phyloP scores from a whole-genome alignment of 2,888 invertebrate species.

The Meiosimyza decipiens region DNA sequence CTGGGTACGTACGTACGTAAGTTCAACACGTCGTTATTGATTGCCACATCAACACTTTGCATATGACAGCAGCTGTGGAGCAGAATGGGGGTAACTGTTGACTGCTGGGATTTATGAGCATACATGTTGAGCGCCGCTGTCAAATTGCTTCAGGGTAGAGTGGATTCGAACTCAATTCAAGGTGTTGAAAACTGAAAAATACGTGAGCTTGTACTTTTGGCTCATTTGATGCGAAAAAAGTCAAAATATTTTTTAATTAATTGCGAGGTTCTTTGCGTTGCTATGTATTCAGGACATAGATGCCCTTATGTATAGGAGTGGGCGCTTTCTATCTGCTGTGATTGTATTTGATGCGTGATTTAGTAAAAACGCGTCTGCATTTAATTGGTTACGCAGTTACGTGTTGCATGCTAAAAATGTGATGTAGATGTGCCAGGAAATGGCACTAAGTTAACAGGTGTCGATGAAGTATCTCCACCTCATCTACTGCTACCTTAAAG shows the following conservation, averaged over 20 bases:
- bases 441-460: too few relatives aligned
- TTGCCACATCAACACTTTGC: conserved; percentile 35
- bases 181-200: too few relatives aligned
- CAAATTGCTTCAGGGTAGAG: background rate
- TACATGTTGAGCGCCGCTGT: background rate
- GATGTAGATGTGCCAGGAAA: too few relatives aligned
- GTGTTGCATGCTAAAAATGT: background rate
- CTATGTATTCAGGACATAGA: background rate
- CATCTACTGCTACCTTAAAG: too few relatives aligned
- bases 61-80: conserved; percentile 37
- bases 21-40: conserved; percentile 35
- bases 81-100: background rate
- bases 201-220: too few relatives aligned
- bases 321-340: background rate
- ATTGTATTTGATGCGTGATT: too few relatives aligned
- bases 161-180: too few relatives aligned
- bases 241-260: conserved; percentile 14
- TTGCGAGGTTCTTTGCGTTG: background rate
- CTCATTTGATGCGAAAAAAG: background rate
- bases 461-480: too few relatives aligned
- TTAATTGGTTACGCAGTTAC: background rate
- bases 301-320: background rate
- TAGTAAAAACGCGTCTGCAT: background rate
- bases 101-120: conserved; percentile 1
- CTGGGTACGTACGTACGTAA: conserved; percentile 1